Conservation (phyloP, 2,888 invertebrate species). For the Sisyra nigra region DNA sequence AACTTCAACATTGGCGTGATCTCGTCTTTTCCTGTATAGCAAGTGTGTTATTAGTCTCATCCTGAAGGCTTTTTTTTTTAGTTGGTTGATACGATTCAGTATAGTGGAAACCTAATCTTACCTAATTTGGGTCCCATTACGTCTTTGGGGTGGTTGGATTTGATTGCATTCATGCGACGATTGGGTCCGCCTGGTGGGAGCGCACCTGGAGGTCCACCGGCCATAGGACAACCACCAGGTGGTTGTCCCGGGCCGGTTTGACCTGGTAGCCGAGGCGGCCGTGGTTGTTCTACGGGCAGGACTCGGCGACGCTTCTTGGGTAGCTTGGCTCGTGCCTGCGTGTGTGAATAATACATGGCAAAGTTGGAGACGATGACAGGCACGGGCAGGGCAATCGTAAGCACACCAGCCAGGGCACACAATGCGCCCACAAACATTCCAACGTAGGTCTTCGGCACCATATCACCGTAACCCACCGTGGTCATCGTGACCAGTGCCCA, state of each 20-base stretch:
- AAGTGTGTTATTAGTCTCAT: conserved; percentile 3
- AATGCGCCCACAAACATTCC: conserved; percentile 98
- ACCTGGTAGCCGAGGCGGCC: conserved; percentile 45
- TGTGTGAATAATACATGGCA: conserved; percentile 90
- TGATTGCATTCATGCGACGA: conserved; percentile 73
- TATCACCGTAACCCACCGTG: conserved; percentile 95
- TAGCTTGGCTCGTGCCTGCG: conserved; percentile 93
- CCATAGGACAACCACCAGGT: conserved; percentile 15
- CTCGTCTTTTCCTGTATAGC: conserved; percentile 4
- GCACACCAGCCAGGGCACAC: conserved; percentile 94
- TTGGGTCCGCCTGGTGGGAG: conserved; percentile 40
- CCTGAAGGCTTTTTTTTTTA: no score
- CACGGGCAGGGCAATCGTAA: conserved; percentile 96
- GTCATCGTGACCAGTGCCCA: conserved; percentile 99
- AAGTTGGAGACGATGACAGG: conserved; percentile 99
- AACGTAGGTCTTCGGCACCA: conserved; percentile 96
- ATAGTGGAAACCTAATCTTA: no score
- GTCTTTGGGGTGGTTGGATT: conserved; percentile 73
- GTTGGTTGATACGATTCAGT: no score
- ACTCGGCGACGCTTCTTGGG: conserved; percentile 97
- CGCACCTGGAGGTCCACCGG: conserved; percentile 29
- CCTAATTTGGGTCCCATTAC: conserved; percentile 66
- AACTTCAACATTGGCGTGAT: conserved; percentile 6
- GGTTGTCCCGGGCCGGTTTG: conserved; percentile 22
- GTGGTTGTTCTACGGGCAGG: conserved; percentile 84